Evolutionary conservation across 1,140 invertebrate species (phyloP).

Genomic region (Cydia pomonella): DNA sequence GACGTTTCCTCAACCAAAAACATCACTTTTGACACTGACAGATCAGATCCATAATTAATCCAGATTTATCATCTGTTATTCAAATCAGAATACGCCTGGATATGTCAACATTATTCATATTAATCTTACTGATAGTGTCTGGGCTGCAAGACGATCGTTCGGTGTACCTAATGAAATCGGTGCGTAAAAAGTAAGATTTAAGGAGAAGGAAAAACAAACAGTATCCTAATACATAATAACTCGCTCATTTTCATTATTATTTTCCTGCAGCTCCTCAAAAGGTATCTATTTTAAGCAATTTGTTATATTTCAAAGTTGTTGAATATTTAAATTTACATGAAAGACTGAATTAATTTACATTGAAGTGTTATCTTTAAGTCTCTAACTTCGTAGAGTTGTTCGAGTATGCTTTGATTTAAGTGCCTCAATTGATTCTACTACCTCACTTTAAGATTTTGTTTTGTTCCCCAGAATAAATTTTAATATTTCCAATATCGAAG

Average conservation of each 20-base stretch:
- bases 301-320: conserved; percentile 33
- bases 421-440: conserved; percentile 26
- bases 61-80: too few relatives aligned
- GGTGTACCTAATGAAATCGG: too few relatives aligned
- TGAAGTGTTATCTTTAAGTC: conserved; percentile 26
- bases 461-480: conserved; percentile 31
- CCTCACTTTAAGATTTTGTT: conserved; percentile 27
- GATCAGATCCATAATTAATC: too few relatives aligned
- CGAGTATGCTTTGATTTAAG: conserved; percentile 31
- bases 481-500: conserved; percentile 33
- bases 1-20: too few relatives aligned
- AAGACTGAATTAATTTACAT: conserved; percentile 34
- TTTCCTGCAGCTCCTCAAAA: background rate
- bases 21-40: too few relatives aligned
- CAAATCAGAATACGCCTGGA: too few relatives aligned
- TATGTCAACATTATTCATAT: too few relatives aligned
- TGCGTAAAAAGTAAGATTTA: too few relatives aligned
- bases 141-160: too few relatives aligned
- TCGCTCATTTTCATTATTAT: background rate
- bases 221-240: too few relatives aligned
- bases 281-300: conserved; percentile 26
- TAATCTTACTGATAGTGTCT: too few relatives aligned
- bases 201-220: too few relatives aligned
- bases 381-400: conserved; percentile 25
- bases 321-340: conserved; percentile 35